Base-by-base conservation (phyloP, 2,888 invertebrate species). In the Parelbella ahira region DNA sequence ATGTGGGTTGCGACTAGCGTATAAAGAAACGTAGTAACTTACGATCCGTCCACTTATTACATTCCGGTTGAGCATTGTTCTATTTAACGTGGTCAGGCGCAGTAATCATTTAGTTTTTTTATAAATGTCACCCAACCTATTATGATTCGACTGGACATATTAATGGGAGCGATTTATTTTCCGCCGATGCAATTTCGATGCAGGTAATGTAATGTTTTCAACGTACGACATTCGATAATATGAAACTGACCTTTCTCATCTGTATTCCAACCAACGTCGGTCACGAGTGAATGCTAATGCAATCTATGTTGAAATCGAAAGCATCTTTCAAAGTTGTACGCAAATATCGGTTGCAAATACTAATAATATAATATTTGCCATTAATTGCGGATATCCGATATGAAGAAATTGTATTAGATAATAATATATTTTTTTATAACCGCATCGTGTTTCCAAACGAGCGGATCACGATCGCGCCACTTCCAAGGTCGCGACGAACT, bases 331-430 rank as follows among this genome's bases (percentile, higher is more conserved):
- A 56, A n/a, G 19, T 25, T 29, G 15, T 15, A 11, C 11, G 27
- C 7, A 21, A 11, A 8, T 20, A 12, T 9, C 3, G 4, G 6
- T 12, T 4, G 7, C 20, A 9, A 20, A 36, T 32, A n/a, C n/a
- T n/a, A n/a, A n/a, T n/a, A 30, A 33, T 21, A 18, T 23, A 23
- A 34, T 11, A 6, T 4, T 27, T 27, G 49, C 54, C 54, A n/a
- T 50, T 60, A 58, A 67, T 66, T 58, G 56, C 68, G 68, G 68
- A 70, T 70, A 66, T 75, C 68, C 70, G 66, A 75, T 50, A 56
- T 52, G 47, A 49, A 50, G 57, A 56, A 44, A 28, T 24, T 4
- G 45, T 58, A n/a, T n/a, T 46, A 50, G 44, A 52, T 60, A 59
- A 66, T 62, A 60, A 60, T 52, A n/a, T n/a, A n/a, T n/a, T n/a